These are phyloP conservation scores for Dendroctonus ponderosae DNA, from an alignment of 1,140 invertebrate species.

Conservation along the genomic window DNA sequence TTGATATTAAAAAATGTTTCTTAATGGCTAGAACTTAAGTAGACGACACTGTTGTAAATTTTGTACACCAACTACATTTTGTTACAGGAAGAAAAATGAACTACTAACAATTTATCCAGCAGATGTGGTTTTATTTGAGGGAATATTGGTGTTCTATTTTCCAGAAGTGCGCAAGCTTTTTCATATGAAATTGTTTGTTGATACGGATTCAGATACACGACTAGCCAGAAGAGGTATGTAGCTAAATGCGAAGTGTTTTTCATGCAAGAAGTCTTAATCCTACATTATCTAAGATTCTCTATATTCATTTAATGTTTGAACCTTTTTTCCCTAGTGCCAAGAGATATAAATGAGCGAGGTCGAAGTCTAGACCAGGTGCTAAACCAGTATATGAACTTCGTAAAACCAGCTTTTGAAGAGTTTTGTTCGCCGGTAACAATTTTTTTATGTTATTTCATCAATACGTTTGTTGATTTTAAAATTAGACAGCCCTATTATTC, in stretches of 20 bases:
- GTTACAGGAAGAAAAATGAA: slow-evolving; percentile 66
- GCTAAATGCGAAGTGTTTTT: background rate
- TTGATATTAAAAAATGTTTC: too few relatives aligned
- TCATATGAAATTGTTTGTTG: slow-evolving; percentile 99
- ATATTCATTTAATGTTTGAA: background rate
- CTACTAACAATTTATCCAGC: slow-evolving; percentile 89
- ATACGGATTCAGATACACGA: slow-evolving; percentile 97
- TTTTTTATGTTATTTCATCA: background rate
- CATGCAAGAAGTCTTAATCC: too few relatives aligned
- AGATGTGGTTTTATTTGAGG: slow-evolving; percentile 97
- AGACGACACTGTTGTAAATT: background rate
- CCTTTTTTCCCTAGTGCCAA: slow-evolving; percentile 65
- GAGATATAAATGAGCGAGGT: slow-evolving; percentile 92
- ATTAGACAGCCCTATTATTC: background rate
- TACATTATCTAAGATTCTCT: too few relatives aligned
- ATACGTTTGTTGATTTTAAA: background rate
- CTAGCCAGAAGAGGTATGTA: slow-evolving; percentile 85
- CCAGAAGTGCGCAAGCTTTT: slow-evolving; percentile 92
- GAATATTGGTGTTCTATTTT: slow-evolving; percentile 97
- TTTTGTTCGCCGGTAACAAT: slow-evolving; percentile 90
- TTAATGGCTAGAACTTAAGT: too few relatives aligned
- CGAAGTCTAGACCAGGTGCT: slow-evolving; percentile 92
- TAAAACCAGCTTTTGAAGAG: slow-evolving; percentile 99
- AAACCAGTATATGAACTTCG: slow-evolving; percentile 95
- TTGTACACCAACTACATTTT: slow-evolving; percentile 1